Base-by-base conservation (phyloP, 2,797 vertebrate genomes). In the Saguinus oedipus region DNA sequence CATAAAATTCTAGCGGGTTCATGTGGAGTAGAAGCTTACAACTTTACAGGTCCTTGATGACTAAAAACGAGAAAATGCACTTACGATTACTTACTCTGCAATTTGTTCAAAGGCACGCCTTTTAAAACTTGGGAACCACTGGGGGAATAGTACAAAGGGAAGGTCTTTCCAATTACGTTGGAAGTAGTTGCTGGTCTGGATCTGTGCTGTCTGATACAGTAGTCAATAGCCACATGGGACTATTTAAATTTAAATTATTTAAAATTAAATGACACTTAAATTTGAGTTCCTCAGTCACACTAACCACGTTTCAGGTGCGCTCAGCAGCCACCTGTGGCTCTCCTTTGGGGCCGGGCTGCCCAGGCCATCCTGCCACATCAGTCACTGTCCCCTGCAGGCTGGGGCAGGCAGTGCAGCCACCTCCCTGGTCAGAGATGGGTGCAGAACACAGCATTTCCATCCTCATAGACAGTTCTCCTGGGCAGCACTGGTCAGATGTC, bases 261-360 rank as follows among this genome's bases (percentile, higher is more conserved):
- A 42, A 83, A 78, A 81, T 30, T 55, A 61, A 84, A 57, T 39
- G 22, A 46, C 80, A 75, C 90, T 36, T 42, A 87, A 57, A 79
- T 22, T 13, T 57, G 46, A n/a, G 10, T 44, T 91, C 86, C 42
- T 74, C 48, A 13, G 88, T 50, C 64, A 57, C 30, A 30, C 39
- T 2, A 22, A 64, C 70, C 44, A 50, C 36, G 33, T 46, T 53
- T 33, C 27, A 0, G 57, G 70, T 0, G 33, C 64, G 5, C 24
- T 76, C 19, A 1, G 14, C 4, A 33, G 50, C 57, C 39, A 12
- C 19, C 1, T 2, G 57, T 27, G 88, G 59, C 79, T 42, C 99
- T 93, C 99, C 99, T 96, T 98, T 99, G 97, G 99, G 98, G 26
- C 99, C 99, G 0, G 99, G 99, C 88, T 97, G 98, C 57, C 99